These are phyloP conservation scores for Gasterosteus nipponicus DNA, from an alignment of 2,113 vertebrate genomes.

Conservation along the genomic window DNA sequence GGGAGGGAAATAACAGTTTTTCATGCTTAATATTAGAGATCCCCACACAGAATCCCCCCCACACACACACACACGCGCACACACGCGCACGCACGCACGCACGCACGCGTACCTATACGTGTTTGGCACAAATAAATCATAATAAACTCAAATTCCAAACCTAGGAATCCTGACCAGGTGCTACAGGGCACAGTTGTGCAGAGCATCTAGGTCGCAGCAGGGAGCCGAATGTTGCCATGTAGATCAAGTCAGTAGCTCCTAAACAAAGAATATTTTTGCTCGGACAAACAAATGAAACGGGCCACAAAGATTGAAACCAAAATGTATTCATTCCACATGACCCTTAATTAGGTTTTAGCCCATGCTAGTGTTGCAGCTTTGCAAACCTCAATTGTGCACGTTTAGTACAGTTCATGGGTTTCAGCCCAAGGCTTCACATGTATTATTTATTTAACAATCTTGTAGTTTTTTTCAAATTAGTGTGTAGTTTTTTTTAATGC, in stretches of 20 bases:
- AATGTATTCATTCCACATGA: neutral
- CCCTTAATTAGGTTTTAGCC: neutral
- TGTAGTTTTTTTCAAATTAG: neutral
- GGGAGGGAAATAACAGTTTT: constrained; percentile 36
- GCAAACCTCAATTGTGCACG: constrained; percentile 1
- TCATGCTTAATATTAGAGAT: constrained; percentile 38
- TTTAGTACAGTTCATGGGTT: neutral
- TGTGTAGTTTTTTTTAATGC: neutral
- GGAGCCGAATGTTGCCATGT: constrained; percentile 2
- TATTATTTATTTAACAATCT: neutral
- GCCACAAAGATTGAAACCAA: neutral
- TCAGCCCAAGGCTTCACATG: neutral
- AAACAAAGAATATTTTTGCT: neutral
- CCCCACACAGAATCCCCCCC: constrained; percentile 1
- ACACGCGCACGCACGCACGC: constrained; percentile 15
- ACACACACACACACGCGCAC: neutral
- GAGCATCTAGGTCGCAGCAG: constrained; percentile 35
- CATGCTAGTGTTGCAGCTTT: neutral
- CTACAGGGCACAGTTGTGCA: constrained; percentile 31
- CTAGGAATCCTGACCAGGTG: constrained; percentile 24
- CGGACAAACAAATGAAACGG: neutral
- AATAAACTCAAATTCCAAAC: constrained; percentile 4
- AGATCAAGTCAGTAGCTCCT: neutral
- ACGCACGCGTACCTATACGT: too few relatives aligned
- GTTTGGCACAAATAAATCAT: neutral